Base-by-base conservation (phyloP, 2,888 invertebrate genomes). In the Rotaria socialis region DNA sequence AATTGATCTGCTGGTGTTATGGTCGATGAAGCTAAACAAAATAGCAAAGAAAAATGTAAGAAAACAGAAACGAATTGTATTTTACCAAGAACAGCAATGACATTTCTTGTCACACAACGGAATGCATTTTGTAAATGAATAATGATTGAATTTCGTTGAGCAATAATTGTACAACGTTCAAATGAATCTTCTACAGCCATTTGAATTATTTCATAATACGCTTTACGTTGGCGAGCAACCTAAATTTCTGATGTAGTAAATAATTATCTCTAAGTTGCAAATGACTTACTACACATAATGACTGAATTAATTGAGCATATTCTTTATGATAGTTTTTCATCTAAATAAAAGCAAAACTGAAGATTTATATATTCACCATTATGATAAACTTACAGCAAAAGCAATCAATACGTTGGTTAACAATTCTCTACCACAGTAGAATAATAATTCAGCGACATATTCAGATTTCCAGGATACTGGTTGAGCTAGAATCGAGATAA, bases 361-460 rank as follows among this genome's bases (percentile, higher is more conserved):
- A 50, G 14, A 14, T 50, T 11, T 50, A 50, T 14, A 50, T 50
- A 50, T 11, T 8, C 50, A 11, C 5, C 1, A 50, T 50, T 5
- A 50, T 50, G 5, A 50, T 50, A 50, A 19, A 80, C 80, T 80
- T 80, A 80, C 80, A 24, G 80, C 80, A 80, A 47, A 80, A 22
- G 80, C 80, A 80, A 80, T 80, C 4, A 80, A 47, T 24, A 47
- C 47, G n/a, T 80, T 80, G 0, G 80, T 47, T 47, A 80, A 80
- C n/a, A 80, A 80, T 80, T 80, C 80, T 47, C 47, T 47, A 2
- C 47, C 47, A 80, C 80, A 80, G n/a, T 80, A 80, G 6, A 80
- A 80, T 80, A 80, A 47, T 80, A 80, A 80, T 80, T 80, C 80
- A 8, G 80, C 80, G 11, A 47, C n/a, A 47, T 80, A 80, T 80